Evolutionary conservation across 2,113 vertebrate genomes (phyloP).

Genomic region (Megaleporinus macrocephalus): DNA sequence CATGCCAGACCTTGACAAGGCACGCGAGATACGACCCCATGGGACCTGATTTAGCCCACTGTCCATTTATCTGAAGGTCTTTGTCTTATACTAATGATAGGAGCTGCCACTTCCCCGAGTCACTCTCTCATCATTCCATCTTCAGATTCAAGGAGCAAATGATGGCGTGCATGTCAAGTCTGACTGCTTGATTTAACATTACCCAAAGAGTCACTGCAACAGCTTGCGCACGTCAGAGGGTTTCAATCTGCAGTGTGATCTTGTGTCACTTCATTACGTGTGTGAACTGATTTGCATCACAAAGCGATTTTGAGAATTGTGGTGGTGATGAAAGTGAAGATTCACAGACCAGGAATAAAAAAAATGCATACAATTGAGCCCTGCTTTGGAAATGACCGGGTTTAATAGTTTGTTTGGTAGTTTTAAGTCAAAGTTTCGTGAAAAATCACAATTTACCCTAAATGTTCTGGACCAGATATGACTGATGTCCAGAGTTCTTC

Average conservation of each 20-base stretch:
- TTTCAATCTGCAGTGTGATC: background rate
- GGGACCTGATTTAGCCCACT: slow-evolving; percentile 47
- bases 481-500: too few relatives aligned
- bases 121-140: background rate
- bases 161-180: background rate
- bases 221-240: slow-evolving; percentile 7
- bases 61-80: slow-evolving; percentile 50
- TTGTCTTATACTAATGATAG: slow-evolving; percentile 33
- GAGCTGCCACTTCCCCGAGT: slow-evolving; percentile 17
- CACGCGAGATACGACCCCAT: slow-evolving; percentile 53
- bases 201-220: background rate
- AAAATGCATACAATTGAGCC: slow-evolving; percentile 36
- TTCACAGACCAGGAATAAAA: slow-evolving; percentile 14
- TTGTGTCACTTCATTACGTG: background rate
- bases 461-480: too few relatives aligned
- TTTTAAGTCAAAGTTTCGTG: background rate
- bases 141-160: slow-evolving; percentile 3
- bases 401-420: slow-evolving; percentile 4
- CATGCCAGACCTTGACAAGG: slow-evolving; percentile 47
- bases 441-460: background rate
- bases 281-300: slow-evolving; percentile 18
- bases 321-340: slow-evolving; percentile 36
- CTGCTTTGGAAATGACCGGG: slow-evolving; percentile 1
- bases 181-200: slow-evolving; percentile 1
- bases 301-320: slow-evolving; percentile 16